Conservation (phyloP, 1,140 invertebrate species). For the Melanaphis sacchari region DNA sequence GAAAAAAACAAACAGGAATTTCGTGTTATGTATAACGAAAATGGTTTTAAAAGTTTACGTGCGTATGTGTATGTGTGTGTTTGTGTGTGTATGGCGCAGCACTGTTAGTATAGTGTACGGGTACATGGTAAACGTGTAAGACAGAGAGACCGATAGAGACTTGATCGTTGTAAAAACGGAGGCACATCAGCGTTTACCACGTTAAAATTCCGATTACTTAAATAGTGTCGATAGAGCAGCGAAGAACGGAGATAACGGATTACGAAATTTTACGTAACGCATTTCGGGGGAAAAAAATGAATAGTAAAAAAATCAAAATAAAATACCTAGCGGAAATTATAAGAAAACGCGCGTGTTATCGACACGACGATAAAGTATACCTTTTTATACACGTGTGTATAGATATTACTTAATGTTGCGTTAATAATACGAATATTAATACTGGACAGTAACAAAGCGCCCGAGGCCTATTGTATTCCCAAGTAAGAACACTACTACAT, state of each 20-base stretch:
- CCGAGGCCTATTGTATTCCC: background rate
- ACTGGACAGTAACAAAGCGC: background rate
- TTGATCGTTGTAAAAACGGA: background rate
- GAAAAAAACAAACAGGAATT: constrained; percentile 24
- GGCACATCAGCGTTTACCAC: background rate
- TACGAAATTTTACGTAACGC: background rate
- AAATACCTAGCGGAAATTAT: background rate
- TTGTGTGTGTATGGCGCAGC: background rate
- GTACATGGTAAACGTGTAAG: background rate
- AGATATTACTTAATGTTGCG: constrained; percentile 9
- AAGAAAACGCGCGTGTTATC: background rate
- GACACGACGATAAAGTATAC: background rate
- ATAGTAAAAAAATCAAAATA: background rate
- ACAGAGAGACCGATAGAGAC: background rate
- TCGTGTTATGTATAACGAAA: constrained; percentile 5
- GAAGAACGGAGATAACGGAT: background rate
- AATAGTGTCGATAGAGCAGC: background rate
- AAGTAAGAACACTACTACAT: background rate
- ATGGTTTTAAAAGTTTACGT: background rate
- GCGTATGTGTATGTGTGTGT: background rate
- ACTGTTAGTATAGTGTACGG: background rate
- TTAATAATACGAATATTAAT: constrained; percentile 11
- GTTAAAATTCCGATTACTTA: background rate
- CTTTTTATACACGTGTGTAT: background rate
- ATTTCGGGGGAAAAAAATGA: background rate